A percentile compares a stretch with the other conserved stretches of the same genome.
phyloP scores from a whole-genome alignment of 2,888 invertebrate species.

The Drosophila neonasuta region DNA sequence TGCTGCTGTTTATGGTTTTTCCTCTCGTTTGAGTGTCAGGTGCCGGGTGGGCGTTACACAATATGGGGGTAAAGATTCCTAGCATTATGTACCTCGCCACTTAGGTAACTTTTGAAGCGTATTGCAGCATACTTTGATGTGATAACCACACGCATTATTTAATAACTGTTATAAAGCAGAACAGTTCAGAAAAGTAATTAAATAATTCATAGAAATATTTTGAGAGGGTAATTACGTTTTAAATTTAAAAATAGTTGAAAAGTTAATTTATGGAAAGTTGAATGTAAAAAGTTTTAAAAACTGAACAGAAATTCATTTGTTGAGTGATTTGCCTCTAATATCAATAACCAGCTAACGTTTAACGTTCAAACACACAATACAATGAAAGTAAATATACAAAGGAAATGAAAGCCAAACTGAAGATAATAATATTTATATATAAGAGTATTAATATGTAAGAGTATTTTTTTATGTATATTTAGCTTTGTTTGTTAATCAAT shows the following conservation, averaged over 20 bases:
- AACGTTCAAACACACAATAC: too few relatives aligned
- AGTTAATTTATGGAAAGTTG: too few relatives aligned
- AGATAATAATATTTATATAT: too few relatives aligned
- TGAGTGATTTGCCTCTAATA: too few relatives aligned
- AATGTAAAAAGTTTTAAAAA: too few relatives aligned
- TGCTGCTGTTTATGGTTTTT: background rate
- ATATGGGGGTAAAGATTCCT: background rate
- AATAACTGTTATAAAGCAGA: background rate
- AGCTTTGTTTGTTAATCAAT: too few relatives aligned
- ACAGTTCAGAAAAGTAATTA: background rate
- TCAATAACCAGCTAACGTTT: too few relatives aligned
- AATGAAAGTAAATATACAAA: too few relatives aligned
- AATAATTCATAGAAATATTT: background rate
- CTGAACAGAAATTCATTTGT: too few relatives aligned
- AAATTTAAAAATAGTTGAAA: background rate
- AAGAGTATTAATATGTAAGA: too few relatives aligned
- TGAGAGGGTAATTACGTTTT: background rate
- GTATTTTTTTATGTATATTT: too few relatives aligned
- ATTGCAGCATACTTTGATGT: background rate
- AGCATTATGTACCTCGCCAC: background rate
- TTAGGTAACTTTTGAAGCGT: constrained; percentile 6
- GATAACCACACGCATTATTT: background rate
- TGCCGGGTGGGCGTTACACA: background rate
- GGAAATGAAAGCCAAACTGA: too few relatives aligned
- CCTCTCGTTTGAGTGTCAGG: background rate